Evolutionary conservation across 2,797 vertebrate genomes (phyloP), one percentile per base, ranked within the genome.

Genomic region (Sorex maritimensis): DNA sequence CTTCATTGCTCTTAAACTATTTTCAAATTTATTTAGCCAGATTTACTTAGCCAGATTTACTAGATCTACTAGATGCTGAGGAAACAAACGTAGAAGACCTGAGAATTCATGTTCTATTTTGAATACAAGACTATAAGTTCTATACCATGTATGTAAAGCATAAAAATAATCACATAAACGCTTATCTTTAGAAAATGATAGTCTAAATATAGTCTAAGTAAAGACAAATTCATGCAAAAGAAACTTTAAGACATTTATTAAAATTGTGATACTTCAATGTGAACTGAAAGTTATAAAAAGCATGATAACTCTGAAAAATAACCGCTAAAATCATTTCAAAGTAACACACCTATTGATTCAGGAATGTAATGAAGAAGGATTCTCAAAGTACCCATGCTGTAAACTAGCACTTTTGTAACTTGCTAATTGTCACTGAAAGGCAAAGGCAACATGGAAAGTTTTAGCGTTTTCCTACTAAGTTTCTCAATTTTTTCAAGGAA

Each of bases 371-470:
- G 38, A 89, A 89, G 28, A 80, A 72, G 63, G 2, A 85, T 52
- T 69, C 88, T 52, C 30, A 82, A 91, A 24, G 10, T 23, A 65
- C 5, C 78, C 71, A 52, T 79, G 73, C 0, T 74, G 44, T 83
- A 52, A 79, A 61, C 26, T n/a, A 15, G 68, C 15, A 86, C 38
- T 95, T 97, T 92, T 85, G 84, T 93, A 95, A 72, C 91, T 88
- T 93, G 89, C 81, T 91, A 93, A 92, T 55, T 96, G 80, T 52
- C 91, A 80, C 21, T 67, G 61, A 69, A 24, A 84, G n/a, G 13
- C 49, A 12, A 65, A 15, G 5, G 49, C 30, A 90, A 86, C 12
- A 24, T 52, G 21, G 7, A 9, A 61, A 65, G 41, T 84, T 78
- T 88, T 71, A 34, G 44, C 10, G 8, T 78, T 94, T 49, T 55